A percentile compares a stretch with the other conserved stretches of the same genome.
Evolutionary conservation across 2,888 invertebrate genomes (phyloP).

Genomic region (Rapana venosa): DNA sequence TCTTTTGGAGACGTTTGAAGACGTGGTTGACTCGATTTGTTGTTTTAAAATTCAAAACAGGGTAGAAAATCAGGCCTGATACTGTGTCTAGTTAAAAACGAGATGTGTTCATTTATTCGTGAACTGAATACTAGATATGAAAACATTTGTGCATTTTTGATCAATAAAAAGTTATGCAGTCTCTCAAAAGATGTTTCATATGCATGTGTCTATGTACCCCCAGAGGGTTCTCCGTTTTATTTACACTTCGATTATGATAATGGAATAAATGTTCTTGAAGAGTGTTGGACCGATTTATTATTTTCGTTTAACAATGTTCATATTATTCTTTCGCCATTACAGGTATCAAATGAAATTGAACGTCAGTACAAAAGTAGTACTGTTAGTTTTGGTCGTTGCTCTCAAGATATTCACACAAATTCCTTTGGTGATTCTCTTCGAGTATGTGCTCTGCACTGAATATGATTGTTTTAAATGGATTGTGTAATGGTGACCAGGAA

Average conservation of each 20-base stretch:
- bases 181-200: not conserved
- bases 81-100: not conserved
- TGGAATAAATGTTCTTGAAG: not conserved
- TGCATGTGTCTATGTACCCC: not conserved
- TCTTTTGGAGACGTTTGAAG: not conserved
- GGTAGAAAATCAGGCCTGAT: not conserved
- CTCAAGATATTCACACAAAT: too few species aligned
- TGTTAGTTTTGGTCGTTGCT: too few species aligned
- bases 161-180: not conserved
- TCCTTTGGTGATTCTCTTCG: too few species aligned
- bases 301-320: not conserved
- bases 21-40: not conserved
- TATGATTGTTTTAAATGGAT: too few species aligned
- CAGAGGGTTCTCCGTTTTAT: conserved; percentile 14
- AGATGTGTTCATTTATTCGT: not conserved
- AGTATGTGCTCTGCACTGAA: too few species aligned
- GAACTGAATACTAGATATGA: not conserved
- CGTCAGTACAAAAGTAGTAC: too few species aligned
- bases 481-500: too few species aligned
- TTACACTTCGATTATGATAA: not conserved
- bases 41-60: not conserved
- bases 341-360: too few species aligned
- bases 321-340: too few species aligned
- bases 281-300: not conserved
- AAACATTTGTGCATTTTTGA: not conserved